A percentile compares a stretch with the other conserved stretches of the same genome.
phyloP scores from a whole-genome alignment of 2,888 invertebrate genomes.

The Dolomedes plantarius region DNA sequence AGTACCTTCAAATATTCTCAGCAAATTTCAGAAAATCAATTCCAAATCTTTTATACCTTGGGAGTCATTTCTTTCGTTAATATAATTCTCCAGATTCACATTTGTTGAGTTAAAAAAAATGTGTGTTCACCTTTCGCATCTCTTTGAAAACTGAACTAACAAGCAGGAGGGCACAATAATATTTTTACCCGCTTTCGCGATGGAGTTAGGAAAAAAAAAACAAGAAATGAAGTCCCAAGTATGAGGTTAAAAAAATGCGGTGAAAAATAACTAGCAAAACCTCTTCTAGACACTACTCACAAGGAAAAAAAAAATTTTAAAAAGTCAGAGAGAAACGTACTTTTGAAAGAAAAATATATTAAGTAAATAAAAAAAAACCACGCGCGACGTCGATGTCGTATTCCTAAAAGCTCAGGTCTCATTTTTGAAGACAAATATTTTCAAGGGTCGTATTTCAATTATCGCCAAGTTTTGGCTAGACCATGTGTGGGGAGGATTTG shows the following conservation, averaged over 20 bases:
- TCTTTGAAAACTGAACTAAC: not conserved
- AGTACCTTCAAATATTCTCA: no score
- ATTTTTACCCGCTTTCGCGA: not conserved
- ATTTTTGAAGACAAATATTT: slow-evolving; percentile 71
- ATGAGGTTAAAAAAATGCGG: not conserved
- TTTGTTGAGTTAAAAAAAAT: not conserved
- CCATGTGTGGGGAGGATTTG: slow-evolving; percentile 33
- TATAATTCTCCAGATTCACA: not conserved
- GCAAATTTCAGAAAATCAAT: no score
- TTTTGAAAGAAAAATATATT: slow-evolving; percentile 45
- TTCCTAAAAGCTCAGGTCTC: slow-evolving; percentile 35
- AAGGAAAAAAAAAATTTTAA: slow-evolving; percentile 16
- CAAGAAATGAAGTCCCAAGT: not conserved
- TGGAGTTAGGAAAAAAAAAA: slow-evolving; percentile 19
- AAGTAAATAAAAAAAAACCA: slow-evolving; percentile 40
- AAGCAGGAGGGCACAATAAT: slow-evolving; percentile 27
- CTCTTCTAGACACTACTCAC: slow-evolving; percentile 7
- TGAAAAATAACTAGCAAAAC: slow-evolving; percentile 38
- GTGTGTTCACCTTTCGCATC: not conserved
- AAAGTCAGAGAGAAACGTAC: slow-evolving; percentile 1
- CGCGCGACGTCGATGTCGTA: slow-evolving; percentile 7
- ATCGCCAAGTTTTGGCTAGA: slow-evolving; percentile 44
- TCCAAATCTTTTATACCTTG: not conserved
- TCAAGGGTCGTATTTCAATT: slow-evolving; percentile 68
- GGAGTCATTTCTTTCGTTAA: not conserved